Base-by-base conservation (phyloP, 2,797 vertebrate genomes). In the Phrynocephalus guinanensis region DNA sequence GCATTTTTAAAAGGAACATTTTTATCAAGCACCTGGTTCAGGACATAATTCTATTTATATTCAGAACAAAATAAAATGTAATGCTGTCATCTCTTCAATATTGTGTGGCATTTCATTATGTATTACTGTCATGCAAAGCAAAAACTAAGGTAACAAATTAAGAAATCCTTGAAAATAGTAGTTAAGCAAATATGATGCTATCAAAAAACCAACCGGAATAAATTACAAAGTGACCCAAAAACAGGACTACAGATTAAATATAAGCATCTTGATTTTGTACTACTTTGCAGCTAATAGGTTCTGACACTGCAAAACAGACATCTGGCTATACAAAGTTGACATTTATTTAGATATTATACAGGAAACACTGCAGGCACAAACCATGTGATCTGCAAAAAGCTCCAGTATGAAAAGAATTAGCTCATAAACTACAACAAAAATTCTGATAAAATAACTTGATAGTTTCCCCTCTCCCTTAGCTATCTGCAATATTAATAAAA, bases 221-320 rank as follows among this genome's bases (percentile, higher is more conserved):
- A 79, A n/a, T 33, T 86, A 76, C 24, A 75, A 92, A 84, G 82
- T 79, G 33, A 88, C 6, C 15, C 30, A 81, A 91, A 91, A 63
- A 87, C 56, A 87, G 67, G 89, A 90, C 33, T 82, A 83, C 16
- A 90, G 66, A 87, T 87, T 76, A 86, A 77, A 91, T 33, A 66
- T 63, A 85, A 84, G 52, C 7, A 88, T 85, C 68, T 66, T 93
- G 50, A 84, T 75, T 83, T 83, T 9, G 1, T 71, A 66, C 56
- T 89, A 89, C 20, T 28, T 76, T 28, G 16, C 9, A 71, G 89
- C 83, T 85, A 85, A 90, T 44, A 38, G 20, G 10, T 30, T 92
- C 83, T 91, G 60, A 89, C 72, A 89, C 33, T 33, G 72, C 70
- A 85, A 81, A 91, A 87, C 9, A 88, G 83, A 81, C 50, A 91